Conservation (phyloP, 2,797 vertebrate genomes). For the Synaphobranchus kaupii region DNA sequence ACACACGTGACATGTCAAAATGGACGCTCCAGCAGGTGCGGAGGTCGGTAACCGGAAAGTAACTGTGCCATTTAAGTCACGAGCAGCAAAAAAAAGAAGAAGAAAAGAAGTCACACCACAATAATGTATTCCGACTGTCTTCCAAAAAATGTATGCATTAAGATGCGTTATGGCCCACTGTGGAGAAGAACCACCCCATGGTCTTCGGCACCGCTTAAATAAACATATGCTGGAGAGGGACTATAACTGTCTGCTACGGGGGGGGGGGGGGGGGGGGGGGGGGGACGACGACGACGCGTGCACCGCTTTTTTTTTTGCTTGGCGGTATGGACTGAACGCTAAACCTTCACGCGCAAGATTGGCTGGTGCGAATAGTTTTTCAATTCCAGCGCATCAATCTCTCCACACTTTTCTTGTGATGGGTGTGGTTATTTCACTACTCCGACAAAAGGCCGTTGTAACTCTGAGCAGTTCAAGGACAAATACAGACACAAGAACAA, state of each 20-base stretch:
- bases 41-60: conserved; percentile 13
- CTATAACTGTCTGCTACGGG: conserved; percentile 7
- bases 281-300: no score
- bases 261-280: no score
- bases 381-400: neutral
- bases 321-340: neutral
- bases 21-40: conserved; percentile 52
- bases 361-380: neutral
- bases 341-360: neutral
- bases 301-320: neutral
- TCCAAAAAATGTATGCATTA: neutral
- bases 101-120: no score
- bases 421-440: neutral
- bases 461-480: neutral
- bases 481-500: neutral
- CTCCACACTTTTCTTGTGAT: neutral
- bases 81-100: neutral
- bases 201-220: neutral
- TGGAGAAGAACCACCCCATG: neutral
- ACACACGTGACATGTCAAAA: conserved; percentile 61
- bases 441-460: neutral
- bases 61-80: neutral
- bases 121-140: neutral
- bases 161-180: neutral
- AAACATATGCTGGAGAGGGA: neutral